phyloP scores from a whole-genome alignment of 1,140 invertebrate species.

The Platorchestia sp. region DNA sequence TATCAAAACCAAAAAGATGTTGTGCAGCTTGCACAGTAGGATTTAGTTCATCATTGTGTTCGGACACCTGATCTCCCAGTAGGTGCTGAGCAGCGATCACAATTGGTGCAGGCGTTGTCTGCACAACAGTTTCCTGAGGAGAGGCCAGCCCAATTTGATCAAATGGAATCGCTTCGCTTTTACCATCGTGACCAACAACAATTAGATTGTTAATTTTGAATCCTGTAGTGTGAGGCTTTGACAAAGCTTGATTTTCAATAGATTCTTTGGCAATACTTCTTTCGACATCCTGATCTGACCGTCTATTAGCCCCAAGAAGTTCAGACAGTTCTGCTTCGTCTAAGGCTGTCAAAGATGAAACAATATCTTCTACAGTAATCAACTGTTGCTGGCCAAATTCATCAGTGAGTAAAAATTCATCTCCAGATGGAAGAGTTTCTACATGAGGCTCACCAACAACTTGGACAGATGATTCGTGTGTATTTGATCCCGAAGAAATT shows the following conservation, averaged over 20 bases:
- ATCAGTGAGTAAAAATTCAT: slow-evolving; percentile 22
- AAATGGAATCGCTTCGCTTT: slow-evolving; percentile 16
- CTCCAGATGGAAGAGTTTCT: slow-evolving; percentile 30
- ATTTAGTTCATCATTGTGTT: neutral
- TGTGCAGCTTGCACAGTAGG: slow-evolving; percentile 8
- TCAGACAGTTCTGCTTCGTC: slow-evolving; percentile 22
- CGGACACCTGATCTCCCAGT: neutral
- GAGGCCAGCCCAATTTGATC: neutral
- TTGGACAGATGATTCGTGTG: neutral
- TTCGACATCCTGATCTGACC: slow-evolving; percentile 26
- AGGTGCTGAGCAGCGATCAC: slow-evolving; percentile 18
- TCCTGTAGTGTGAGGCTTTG: neutral
- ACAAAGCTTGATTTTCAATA: neutral
- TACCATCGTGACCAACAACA: neutral
- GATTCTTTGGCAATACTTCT: neutral
- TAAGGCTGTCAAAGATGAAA: neutral
- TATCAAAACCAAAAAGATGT: slow-evolving; percentile 25
- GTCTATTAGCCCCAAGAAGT: neutral
- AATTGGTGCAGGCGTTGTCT: neutral
- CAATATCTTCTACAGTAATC: neutral
- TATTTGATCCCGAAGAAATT: neutral
- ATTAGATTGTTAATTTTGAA: slow-evolving; percentile 38
- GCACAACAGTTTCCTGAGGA: neutral
- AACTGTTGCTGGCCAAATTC: slow-evolving; percentile 26
- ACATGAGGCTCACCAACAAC: slow-evolving; percentile 21